Conservation (phyloP, 2,888 invertebrate species). For the Drosophila meridionalis region DNA sequence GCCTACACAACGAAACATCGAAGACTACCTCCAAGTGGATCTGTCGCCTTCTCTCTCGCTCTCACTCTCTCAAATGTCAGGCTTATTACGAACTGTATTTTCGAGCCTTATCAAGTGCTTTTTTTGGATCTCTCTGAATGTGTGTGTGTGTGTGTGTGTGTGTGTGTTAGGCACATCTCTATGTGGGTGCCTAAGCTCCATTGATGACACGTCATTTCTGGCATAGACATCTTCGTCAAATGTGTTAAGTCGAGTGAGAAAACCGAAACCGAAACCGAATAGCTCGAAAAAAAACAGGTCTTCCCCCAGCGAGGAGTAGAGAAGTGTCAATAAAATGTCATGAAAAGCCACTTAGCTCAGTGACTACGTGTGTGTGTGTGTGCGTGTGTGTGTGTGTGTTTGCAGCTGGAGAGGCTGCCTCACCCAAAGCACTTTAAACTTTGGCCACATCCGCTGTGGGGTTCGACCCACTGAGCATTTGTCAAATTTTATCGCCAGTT, state of each 20-base stretch:
- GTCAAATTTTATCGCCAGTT: constrained; percentile 64
- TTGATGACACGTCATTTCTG: constrained; percentile 79
- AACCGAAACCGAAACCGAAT: constrained; percentile 43
- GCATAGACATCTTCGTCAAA: constrained; percentile 78
- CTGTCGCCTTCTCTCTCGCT: constrained; percentile 6
- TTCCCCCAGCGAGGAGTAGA: constrained; percentile 19
- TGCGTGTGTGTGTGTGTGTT: constrained; percentile 11
- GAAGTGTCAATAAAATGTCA: constrained; percentile 78
- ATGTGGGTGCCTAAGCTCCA: constrained; percentile 75
- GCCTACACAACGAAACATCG: constrained; percentile 59
- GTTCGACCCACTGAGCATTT: constrained; percentile 52
- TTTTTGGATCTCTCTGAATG: constrained; percentile 37
- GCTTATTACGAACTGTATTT: constrained; percentile 61
- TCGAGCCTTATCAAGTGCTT: constrained; percentile 65
- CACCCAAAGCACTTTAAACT: constrained; percentile 63
- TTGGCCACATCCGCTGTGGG: constrained; percentile 65
- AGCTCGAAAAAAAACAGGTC: constrained; percentile 64
- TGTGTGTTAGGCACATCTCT: constrained; percentile 51
- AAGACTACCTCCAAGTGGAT: constrained; percentile 55
- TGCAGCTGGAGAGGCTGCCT: constrained; percentile 34
- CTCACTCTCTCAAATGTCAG: constrained; percentile 68
- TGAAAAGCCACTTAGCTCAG: constrained; percentile 71
- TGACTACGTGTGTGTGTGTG: constrained; percentile 6
- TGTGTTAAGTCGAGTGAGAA: constrained; percentile 76
- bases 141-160: constrained; percentile 26